These are phyloP conservation scores for Cantharis flavilabris DNA, from an alignment of 2,888 invertebrate species.

Conservation along the genomic window DNA sequence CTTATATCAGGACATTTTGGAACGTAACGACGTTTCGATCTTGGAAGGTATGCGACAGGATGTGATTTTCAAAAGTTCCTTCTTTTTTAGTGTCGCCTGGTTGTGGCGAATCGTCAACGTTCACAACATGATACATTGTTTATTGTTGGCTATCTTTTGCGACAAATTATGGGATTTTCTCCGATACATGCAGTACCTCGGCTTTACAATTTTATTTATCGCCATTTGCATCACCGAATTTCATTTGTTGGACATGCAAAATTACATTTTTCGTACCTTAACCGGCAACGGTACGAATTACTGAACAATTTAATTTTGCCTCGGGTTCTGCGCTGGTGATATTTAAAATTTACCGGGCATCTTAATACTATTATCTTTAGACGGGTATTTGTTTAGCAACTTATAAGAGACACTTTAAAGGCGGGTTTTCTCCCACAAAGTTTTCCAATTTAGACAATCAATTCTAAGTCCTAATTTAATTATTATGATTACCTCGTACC, in stretches of 20 bases:
- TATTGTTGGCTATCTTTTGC: conserved; percentile 78
- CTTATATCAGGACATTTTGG: conserved; percentile 76
- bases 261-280: conserved; percentile 59
- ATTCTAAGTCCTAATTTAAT: neutral
- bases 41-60: conserved; percentile 62
- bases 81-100: conserved; percentile 74
- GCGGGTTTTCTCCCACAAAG: neutral
- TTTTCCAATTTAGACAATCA: neutral
- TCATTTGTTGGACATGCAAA: conserved; percentile 67
- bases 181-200: conserved; percentile 69
- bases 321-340: neutral
- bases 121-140: conserved; percentile 74
- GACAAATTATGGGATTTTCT: conserved; percentile 82
- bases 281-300: conserved; percentile 48
- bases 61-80: conserved; percentile 69
- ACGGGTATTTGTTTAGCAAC: neutral
- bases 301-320: conserved; percentile 6
- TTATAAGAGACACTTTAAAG: neutral
- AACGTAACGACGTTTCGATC: conserved; percentile 63
- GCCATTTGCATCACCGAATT: conserved; percentile 74
- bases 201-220: conserved; percentile 70
- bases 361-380: neutral
- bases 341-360: neutral
- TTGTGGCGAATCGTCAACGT: conserved; percentile 81
- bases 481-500: neutral